Evolutionary conservation across 2,888 invertebrate genomes (phyloP), one percentile per base, ranked within the genome.

Genomic region (Sphinx pinastri): DNA sequence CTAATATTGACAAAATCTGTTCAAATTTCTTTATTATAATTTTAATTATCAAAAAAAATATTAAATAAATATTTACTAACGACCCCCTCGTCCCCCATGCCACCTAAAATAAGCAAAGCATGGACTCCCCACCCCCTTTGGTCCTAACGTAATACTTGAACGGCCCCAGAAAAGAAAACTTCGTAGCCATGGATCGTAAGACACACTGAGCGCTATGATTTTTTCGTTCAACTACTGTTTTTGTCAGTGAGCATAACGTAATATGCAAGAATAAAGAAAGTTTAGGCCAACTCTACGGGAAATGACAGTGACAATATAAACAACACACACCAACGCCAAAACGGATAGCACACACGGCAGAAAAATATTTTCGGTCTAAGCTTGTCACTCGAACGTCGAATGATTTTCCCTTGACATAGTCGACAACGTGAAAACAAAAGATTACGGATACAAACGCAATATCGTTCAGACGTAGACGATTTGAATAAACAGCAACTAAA

Each of bases 261-360:
- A 54, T 16, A 54, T 55, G 2, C 55, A 54, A 54, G 16, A 54
- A 60, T 45, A 69, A 52, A 31, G 10, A 68, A 60, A 69, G 52
- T 59, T 38, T 47, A 69, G 11, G 54, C 45, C 19, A 54, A 55
- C 63, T 52, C n/a, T n/a, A 14, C 19, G 16, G 19, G 31, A 74
- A 70, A 71, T 71, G 73, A 71, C 69, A 59, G 45, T 57, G 70
- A 70, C 58, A 55, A 70, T 25, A 54, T 45, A 12, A 52, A 12
- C 59, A 16, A 54, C 19, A 14, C 19, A 67, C 70, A 70, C 31
- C 70, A 71, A 71, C 70, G 67, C 70, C 55, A 60, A 74, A 73
- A 71, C 71, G 67, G 49, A 72, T 70, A 68, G 72, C 71, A 75
- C 71, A 71, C 67, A n/a, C 16, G 57, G 38, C 14, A 57, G 67